Evolutionary conservation across 2,797 vertebrate species (phyloP).

Genomic region (Remorina albescens): DNA sequence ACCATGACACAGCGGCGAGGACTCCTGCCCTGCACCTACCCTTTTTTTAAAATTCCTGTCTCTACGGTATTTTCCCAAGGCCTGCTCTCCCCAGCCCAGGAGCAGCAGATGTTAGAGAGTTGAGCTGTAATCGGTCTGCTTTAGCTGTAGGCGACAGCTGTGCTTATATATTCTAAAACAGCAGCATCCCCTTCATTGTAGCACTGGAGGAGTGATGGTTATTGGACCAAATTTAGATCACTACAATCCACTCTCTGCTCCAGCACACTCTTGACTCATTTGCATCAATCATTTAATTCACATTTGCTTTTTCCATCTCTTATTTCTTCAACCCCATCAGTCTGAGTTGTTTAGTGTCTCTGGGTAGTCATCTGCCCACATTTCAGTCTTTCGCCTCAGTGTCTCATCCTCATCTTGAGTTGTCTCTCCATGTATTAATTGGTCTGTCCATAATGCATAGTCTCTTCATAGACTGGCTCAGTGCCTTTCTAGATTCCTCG

Average conservation of each 20-base stretch:
- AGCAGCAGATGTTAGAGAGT: conserved; percentile 76
- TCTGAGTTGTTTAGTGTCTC: conserved; percentile 53
- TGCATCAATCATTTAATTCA: conserved; percentile 53
- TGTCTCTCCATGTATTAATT: conserved; percentile 65
- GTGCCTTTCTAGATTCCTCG: conserved; percentile 42
- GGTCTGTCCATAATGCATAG: conserved; percentile 71
- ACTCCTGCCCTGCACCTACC: conserved; percentile 47
- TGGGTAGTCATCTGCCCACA: conserved; percentile 14
- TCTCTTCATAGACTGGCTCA: conserved; percentile 46
- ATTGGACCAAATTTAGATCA: conserved; percentile 49
- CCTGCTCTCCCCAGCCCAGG: conserved; percentile 36
- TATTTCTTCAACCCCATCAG: conserved; percentile 59
- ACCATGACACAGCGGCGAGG: conserved; percentile 19
- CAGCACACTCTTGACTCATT: conserved; percentile 47
- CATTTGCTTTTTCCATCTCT: conserved; percentile 41
- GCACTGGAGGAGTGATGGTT: conserved; percentile 51
- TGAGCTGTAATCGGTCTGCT: conserved; percentile 75
- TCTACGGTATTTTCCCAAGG: conserved; percentile 41
- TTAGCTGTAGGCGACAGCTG: conserved; percentile 72
- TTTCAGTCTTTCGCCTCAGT: conserved; percentile 50
- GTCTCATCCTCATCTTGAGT: conserved; percentile 43
- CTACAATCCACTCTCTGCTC: conserved; percentile 50
- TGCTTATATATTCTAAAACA: conserved; percentile 74
- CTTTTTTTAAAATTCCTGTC: conserved; percentile 58
- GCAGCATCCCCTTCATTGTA: conserved; percentile 51